Evolutionary conservation across 2,113 vertebrate species (phyloP), one percentile per base, ranked within the genome.

Genomic region (Chascanopsetta lugubris): DNA sequence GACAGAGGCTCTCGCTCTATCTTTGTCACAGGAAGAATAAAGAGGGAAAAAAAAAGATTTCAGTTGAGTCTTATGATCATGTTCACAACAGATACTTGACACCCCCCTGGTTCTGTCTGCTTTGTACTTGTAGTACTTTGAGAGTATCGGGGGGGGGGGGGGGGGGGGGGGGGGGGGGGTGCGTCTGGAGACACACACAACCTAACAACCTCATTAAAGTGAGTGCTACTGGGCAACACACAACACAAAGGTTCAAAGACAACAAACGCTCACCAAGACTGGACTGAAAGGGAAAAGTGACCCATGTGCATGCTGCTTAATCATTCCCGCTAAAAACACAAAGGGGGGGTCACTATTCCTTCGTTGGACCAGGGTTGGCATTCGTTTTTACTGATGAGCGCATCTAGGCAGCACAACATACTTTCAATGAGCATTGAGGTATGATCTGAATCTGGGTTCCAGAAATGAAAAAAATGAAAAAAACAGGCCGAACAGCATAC

Each of bases 161-260:
- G n/a, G n/a, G n/a, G n/a, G n/a, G n/a, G n/a, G n/a, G n/a, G 49
- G 46, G n/a, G 24, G 34, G 29, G 48, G 65, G 17, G 21, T 40
- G 29, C 34, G 60, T 67, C 61, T 79, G 27, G 25, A 69, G 47
- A 46, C 58, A 47, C 59, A 62, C 27, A 21, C 38, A 21, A 32
- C 6, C 34, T 24, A 29, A 25, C 27, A 38, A 45, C 27, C 21
- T 21, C n/a, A n/a, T n/a, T n/a, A n/a, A n/a, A n/a, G n/a, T 6
- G 64, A 25, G 40, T 63, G 66, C 72, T 65, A 45, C 60, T 67
- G 53, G 42, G 67, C n/a, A 83, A 64, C 68, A 72, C 50, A 56
- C 60, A 76, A 60, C 61, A 61, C 50, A 56, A 25, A 74, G 20
- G 54, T 38, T 71, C 51, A 69, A 40, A 5, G 45, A 29, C 69